Conservation (phyloP, 2,888 invertebrate genomes). For the Perithous albicinctus region DNA sequence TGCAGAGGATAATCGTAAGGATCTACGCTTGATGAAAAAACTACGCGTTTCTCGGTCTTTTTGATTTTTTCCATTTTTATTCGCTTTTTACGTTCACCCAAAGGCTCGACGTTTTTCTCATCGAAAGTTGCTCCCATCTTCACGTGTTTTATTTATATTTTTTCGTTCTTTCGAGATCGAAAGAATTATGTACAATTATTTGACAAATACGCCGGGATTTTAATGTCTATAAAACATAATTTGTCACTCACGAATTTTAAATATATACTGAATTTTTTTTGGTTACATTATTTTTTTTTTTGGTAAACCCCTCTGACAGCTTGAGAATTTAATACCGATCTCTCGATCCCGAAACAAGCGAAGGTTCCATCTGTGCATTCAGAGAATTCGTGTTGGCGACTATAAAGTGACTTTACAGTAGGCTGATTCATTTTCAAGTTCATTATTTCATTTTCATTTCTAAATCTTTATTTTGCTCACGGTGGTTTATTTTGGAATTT, state of each 20-base stretch:
- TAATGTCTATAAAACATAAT: not conserved
- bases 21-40: constrained; percentile 67
- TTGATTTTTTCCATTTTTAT: constrained; percentile 36
- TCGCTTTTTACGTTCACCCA: constrained; percentile 10
- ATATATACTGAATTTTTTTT: constrained; percentile 47
- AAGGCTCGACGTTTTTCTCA: constrained; percentile 1
- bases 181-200: constrained; percentile 8
- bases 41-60: constrained; percentile 36
- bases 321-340: not conserved
- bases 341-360: constrained; percentile 37
- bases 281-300: constrained; percentile 57
- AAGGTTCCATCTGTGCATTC: constrained; percentile 9
- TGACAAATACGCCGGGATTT: constrained; percentile 3
- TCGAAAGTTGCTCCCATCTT: not conserved
- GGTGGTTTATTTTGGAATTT: too few species aligned
- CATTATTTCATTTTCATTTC: too few species aligned
- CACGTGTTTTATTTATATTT: not conserved
- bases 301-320: constrained; percentile 15
- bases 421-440: too few species aligned
- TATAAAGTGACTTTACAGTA: too few species aligned
- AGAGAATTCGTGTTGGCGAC: too few species aligned
- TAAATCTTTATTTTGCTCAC: too few species aligned
- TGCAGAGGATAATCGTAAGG: constrained; percentile 67
- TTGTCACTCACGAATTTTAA: constrained; percentile 4
- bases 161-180: not conserved